Evolutionary conservation across 2,113 vertebrate species (phyloP).

Genomic region (Scatophagus argus): DNA sequence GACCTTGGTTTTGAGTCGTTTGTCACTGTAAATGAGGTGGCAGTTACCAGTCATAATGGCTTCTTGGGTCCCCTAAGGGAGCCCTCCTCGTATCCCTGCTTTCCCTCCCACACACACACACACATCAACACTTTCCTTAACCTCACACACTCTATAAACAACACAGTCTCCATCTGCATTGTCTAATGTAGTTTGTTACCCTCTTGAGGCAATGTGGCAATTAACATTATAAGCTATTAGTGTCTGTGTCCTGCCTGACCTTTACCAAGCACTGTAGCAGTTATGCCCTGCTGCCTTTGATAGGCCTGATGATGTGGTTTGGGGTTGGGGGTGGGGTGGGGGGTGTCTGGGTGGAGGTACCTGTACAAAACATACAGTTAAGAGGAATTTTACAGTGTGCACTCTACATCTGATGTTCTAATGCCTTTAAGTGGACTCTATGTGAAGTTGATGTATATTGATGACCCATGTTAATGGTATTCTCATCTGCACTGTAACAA

Average conservation of each 20-base stretch:
- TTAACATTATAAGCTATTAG: constrained; percentile 68
- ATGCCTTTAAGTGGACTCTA: constrained; percentile 43
- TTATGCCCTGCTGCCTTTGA: constrained; percentile 46
- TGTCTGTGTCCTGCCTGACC: constrained; percentile 55
- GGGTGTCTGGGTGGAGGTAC: neutral
- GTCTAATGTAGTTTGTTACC: constrained; percentile 62
- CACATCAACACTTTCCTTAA: constrained; percentile 14
- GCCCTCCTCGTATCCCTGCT: neutral
- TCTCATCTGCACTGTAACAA: constrained; percentile 29
- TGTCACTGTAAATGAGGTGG: constrained; percentile 62
- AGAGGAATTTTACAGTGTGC: neutral
- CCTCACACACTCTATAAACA: constrained; percentile 35
- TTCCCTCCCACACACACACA: neutral
- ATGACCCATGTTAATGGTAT: constrained; percentile 45
- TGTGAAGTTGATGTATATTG: constrained; percentile 42
- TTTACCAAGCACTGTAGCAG: constrained; percentile 53
- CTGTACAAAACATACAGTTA: constrained; percentile 3
- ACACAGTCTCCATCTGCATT: constrained; percentile 42
- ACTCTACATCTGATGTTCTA: neutral
- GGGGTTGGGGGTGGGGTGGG: neutral
- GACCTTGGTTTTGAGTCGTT: constrained; percentile 47
- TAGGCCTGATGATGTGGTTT: constrained; percentile 27
- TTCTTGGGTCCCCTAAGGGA: constrained; percentile 24
- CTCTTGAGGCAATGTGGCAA: constrained; percentile 46
- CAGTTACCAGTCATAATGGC: constrained; percentile 40